Conservation (phyloP, 2,888 invertebrate genomes). For the Drosophila buzzatii region DNA sequence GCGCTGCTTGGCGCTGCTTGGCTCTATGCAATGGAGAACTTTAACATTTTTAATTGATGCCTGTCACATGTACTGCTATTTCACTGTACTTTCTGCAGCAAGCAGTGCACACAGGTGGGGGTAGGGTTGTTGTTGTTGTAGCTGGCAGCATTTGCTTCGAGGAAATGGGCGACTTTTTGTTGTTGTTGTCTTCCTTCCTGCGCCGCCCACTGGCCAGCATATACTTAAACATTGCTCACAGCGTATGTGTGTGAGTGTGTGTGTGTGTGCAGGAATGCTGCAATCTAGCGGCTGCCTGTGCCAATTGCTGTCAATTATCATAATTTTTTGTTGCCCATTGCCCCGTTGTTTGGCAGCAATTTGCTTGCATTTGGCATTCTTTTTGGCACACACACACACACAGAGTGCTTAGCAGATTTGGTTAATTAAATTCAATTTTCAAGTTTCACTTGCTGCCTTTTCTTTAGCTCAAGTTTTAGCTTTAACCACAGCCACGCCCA, state of each 20-base stretch:
- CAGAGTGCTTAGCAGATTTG: conserved; percentile 14
- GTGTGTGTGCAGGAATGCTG: conserved; percentile 38
- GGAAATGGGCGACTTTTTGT: conserved; percentile 26
- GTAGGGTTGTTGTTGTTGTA: too few relatives aligned
- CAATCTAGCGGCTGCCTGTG: conserved; percentile 43
- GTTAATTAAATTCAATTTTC: conserved; percentile 65
- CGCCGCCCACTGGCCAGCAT: conserved; percentile 49
- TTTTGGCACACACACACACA: conserved; percentile 19
- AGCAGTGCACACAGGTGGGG: not conserved
- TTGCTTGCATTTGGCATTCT: conserved; percentile 60
- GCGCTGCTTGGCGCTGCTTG: not conserved
- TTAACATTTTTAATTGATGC: conserved; percentile 3
- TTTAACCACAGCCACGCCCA: conserved; percentile 37
- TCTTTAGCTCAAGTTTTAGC: conserved; percentile 8
- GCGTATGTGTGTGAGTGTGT: not conserved
- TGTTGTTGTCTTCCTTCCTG: conserved; percentile 36
- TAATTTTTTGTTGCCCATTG: conserved; percentile 49
- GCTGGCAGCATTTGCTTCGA: conserved; percentile 1
- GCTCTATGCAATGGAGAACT: not conserved
- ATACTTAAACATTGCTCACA: too few relatives aligned
- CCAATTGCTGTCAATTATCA: conserved; percentile 64
- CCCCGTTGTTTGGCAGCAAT: conserved; percentile 42
- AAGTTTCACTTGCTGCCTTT: conserved; percentile 63
- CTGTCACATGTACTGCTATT: not conserved
- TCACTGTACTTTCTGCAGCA: not conserved